A percentile compares a stretch with the other conserved stretches of the same genome.
phyloP scores from a whole-genome alignment of 2,113 vertebrate genomes.

The Tapirus terrestris region DNA sequence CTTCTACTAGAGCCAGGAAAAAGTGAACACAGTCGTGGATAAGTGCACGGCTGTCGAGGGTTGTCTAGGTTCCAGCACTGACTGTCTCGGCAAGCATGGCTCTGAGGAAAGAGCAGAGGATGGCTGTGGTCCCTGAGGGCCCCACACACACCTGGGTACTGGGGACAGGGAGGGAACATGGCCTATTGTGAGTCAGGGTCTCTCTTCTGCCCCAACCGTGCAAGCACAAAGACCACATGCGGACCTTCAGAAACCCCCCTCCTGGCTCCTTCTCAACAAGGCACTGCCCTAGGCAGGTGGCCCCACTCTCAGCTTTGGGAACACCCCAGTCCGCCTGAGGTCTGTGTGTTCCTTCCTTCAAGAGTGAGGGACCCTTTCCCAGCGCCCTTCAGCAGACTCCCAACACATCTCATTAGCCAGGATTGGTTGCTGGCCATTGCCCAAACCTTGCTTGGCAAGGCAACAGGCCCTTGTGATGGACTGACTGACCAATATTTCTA shows the following conservation, averaged over 20 bases:
- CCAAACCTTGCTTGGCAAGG: background rate
- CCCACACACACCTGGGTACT: no score
- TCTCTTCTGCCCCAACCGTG: background rate
- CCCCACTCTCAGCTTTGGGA: background rate
- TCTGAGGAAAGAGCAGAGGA: background rate
- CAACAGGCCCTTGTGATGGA: background rate
- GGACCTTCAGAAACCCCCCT: background rate
- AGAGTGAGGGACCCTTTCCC: background rate
- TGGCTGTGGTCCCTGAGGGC: background rate
- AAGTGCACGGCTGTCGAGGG: background rate
- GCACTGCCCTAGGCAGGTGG: background rate
- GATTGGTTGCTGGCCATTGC: background rate
- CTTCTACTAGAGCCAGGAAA: background rate
- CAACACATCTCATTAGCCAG: background rate
- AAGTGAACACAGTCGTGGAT: background rate
- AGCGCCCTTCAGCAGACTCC: background rate
- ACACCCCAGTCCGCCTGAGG: background rate
- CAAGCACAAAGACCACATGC: background rate
- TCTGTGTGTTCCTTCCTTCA: background rate
- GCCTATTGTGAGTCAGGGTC: background rate
- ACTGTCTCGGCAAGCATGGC: background rate
- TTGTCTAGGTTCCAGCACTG: background rate
- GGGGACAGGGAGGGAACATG: background rate
- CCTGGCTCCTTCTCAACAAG: background rate
- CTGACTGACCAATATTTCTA: background rate